Conservation (phyloP, 2,113 vertebrate genomes). For the Riparia riparia region DNA sequence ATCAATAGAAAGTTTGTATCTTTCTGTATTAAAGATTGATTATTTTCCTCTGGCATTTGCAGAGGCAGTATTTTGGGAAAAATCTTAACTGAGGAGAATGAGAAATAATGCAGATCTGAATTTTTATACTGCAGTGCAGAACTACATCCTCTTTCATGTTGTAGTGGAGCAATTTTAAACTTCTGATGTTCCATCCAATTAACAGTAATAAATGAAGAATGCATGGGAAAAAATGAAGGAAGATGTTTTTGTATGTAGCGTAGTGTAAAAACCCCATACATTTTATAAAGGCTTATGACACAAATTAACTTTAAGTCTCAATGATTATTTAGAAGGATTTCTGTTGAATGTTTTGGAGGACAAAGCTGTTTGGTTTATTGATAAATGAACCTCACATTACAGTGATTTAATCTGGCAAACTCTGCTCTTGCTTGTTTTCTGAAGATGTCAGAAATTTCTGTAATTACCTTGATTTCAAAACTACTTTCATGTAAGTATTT, state of each 20-base stretch:
- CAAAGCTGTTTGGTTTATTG: background rate
- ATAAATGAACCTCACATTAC: background rate
- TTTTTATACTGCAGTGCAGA: background rate
- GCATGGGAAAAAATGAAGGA: background rate
- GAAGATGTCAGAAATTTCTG: background rate
- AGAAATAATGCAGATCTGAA: background rate
- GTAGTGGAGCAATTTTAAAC: background rate
- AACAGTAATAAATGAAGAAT: background rate
- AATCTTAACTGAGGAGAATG: background rate
- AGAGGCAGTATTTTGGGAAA: background rate
- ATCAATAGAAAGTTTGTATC: background rate
- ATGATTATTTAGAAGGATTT: background rate
- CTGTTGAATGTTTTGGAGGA: background rate
- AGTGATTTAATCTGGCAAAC: background rate
- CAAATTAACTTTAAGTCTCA: background rate
- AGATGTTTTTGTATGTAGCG: background rate
- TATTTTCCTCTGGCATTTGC: background rate
- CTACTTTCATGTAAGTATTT: background rate
- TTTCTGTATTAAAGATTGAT: background rate
- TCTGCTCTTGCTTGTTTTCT: background rate
- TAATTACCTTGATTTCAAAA: constrained; percentile 18
- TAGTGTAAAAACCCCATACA: rapidly evolving
- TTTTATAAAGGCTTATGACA: background rate
- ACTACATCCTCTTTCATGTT: background rate
- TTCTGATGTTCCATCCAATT: background rate